phyloP scores from a whole-genome alignment of 2,797 vertebrate genomes.

The Schizopygopsis pylzovi region DNA sequence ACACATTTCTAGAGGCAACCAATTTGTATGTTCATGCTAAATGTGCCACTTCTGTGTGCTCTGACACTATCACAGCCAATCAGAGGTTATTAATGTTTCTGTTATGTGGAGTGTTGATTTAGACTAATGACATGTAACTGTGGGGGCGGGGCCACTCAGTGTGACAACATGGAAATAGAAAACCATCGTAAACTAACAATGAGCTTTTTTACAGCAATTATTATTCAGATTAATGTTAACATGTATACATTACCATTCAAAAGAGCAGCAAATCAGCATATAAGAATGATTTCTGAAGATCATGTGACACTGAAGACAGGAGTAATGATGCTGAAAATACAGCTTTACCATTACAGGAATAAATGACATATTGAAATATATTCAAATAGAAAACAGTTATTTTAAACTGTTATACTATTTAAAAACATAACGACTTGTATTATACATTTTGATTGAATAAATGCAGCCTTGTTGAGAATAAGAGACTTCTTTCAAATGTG shows the following conservation, averaged over 20 bases:
- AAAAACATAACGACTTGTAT: neutral
- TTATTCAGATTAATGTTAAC: neutral
- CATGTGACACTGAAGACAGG: neutral
- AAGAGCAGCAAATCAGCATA: neutral
- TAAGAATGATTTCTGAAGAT: neutral
- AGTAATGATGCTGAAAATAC: neutral
- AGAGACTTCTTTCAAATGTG: too few species aligned
- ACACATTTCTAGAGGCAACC: neutral
- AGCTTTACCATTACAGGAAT: neutral
- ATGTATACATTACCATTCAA: neutral
- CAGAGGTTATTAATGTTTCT: neutral
- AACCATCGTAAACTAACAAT: neutral
- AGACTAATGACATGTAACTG: constrained; percentile 1
- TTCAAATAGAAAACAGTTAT: neutral
- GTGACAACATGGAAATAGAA: neutral
- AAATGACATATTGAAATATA: neutral
- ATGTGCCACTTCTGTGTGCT: neutral
- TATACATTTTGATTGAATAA: neutral
- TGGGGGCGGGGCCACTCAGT: neutral
- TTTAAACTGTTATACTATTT: neutral
- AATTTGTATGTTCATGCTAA: neutral
- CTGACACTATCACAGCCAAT: neutral
- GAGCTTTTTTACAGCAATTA: neutral
- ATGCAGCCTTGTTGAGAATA: neutral
- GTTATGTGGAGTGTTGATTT: constrained; percentile 1